phyloP scores from a whole-genome alignment of 2,113 vertebrate genomes.

The Leiothrix lutea region DNA sequence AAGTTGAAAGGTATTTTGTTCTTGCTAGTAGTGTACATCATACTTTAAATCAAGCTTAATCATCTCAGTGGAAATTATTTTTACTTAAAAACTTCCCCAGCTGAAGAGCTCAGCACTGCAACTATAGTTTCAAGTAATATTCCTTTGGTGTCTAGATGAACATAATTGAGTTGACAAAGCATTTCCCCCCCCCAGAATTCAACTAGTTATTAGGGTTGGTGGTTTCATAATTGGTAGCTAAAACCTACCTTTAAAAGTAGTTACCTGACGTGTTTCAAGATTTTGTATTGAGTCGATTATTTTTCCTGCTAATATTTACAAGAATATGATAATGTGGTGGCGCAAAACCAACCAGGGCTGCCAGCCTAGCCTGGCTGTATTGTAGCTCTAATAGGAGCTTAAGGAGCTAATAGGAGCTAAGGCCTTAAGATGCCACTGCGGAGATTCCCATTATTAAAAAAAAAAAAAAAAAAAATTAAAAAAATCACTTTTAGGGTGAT shows the following conservation, averaged over 20 bases:
- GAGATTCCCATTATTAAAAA: too few species aligned
- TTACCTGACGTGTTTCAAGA: background rate
- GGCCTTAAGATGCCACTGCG: background rate
- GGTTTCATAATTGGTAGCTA: background rate
- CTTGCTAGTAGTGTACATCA: background rate
- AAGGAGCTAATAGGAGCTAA: too few species aligned
- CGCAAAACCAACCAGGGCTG: background rate
- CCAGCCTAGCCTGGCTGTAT: too few species aligned
- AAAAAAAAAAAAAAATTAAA: accelerated
- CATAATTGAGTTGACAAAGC: background rate
- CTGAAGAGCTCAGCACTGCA: background rate
- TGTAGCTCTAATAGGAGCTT: accelerated
- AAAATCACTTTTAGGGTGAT: background rate
- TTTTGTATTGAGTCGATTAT: background rate
- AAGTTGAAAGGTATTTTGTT: background rate
- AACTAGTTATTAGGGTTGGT: background rate
- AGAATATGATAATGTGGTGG: accelerated
- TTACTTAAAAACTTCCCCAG: background rate
- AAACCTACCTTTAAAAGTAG: background rate
- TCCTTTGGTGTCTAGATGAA: background rate
- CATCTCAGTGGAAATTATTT: background rate
- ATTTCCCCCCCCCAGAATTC: accelerated
- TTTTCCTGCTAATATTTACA: background rate
- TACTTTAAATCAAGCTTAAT: background rate
- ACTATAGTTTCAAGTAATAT: background rate